phyloP scores from a whole-genome alignment of 2,113 vertebrate species.

The Varanus komodoensis region DNA sequence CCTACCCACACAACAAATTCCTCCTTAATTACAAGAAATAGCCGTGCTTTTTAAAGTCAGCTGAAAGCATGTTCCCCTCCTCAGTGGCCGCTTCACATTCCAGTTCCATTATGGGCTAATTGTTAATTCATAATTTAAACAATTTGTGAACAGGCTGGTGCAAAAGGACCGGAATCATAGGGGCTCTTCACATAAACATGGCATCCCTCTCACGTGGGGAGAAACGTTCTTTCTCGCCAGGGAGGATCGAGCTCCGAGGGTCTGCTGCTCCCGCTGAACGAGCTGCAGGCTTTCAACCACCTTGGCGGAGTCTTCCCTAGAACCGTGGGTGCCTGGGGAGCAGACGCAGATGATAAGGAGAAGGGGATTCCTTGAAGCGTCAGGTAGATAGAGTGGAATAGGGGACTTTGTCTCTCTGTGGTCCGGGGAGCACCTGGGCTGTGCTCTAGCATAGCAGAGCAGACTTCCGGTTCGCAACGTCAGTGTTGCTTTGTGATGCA shows the following conservation, averaged over 20 bases:
- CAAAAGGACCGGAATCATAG: constrained; percentile 23
- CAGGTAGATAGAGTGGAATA: background rate
- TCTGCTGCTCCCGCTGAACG: background rate
- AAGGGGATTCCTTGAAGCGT: background rate
- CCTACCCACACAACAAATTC: background rate
- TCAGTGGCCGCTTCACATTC: background rate
- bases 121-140: constrained; percentile 24
- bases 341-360: background rate
- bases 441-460: background rate
- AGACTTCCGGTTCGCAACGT: background rate
- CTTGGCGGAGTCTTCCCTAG: background rate
- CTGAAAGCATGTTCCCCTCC: background rate
- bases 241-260: background rate
- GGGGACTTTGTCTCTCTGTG: background rate
- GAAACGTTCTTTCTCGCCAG: background rate
- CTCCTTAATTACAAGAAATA: constrained; percentile 14
- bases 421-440: background rate
- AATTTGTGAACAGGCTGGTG: background rate
- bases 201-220: background rate
- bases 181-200: background rate
- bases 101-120: constrained; percentile 34
- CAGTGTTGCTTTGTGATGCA: background rate
- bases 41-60: constrained; percentile 4
- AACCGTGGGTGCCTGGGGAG: background rate
- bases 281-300: background rate